Evolutionary conservation across 2,113 vertebrate species (phyloP).

Genomic region (Corythaeola cristata): DNA sequence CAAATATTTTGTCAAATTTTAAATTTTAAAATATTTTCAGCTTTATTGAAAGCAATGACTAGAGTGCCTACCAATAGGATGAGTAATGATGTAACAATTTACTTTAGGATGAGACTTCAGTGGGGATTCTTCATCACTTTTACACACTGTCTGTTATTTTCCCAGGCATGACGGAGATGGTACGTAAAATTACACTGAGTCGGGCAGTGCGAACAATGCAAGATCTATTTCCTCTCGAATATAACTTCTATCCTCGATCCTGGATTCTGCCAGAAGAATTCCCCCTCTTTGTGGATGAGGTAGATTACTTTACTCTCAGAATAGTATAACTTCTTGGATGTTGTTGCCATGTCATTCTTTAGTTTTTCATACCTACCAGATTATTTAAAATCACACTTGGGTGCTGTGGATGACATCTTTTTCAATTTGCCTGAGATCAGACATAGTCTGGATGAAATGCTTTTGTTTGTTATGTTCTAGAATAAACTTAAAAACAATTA

Average conservation of each 20-base stretch:
- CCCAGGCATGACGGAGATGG: constrained; percentile 93
- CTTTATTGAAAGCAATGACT: neutral
- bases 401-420: neutral
- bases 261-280: constrained; percentile 97
- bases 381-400: neutral
- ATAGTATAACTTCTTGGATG: neutral
- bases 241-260: constrained; percentile 95
- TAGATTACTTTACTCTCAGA: constrained; percentile 39
- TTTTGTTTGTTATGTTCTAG: neutral
- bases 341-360: neutral
- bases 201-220: constrained; percentile 92
- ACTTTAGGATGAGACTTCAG: neutral
- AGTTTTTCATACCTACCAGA: neutral
- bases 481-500: neutral
- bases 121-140: neutral
- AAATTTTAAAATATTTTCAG: neutral
- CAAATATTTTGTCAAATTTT: neutral
- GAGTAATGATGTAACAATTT: neutral
- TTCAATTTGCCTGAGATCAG: neutral
- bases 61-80: neutral
- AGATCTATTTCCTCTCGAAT: constrained; percentile 92
- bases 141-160: neutral
- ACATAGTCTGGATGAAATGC: neutral
- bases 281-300: constrained; percentile 88
- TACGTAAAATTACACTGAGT: constrained; percentile 92